Evolutionary conservation across 2,113 vertebrate species (phyloP).

Genomic region (Apteryx mantelli): DNA sequence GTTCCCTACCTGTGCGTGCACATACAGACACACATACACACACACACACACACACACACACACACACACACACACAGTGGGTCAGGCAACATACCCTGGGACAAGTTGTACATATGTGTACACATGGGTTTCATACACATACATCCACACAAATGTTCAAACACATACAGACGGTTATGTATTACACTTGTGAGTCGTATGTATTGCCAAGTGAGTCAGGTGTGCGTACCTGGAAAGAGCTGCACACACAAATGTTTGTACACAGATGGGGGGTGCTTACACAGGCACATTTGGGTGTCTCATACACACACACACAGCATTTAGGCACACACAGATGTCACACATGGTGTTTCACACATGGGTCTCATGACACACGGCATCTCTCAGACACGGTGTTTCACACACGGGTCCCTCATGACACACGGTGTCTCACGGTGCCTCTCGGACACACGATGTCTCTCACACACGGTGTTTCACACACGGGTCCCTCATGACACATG

Average conservation of each 20-base stretch:
- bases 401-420: not conserved
- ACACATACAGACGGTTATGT: not conserved
- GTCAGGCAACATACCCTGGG: not conserved
- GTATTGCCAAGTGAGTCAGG: not conserved
- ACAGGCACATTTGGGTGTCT: not conserved
- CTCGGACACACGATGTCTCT: rapidly evolving
- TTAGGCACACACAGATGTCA: no score
- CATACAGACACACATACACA: not conserved
- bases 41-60: no score
- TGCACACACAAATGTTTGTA: not conserved
- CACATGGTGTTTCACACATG: no score
- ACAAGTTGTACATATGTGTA: rapidly evolving
- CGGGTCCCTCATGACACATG: not conserved
- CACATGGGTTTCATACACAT: not conserved
- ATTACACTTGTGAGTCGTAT: not conserved
- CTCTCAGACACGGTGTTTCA: no score
- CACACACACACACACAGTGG: not conserved
- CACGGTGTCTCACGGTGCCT: rapidly evolving
- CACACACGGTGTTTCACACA: not conserved
- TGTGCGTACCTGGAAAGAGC: not conserved
- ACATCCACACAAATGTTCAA: not conserved
- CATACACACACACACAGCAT: not conserved
- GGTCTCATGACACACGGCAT: no score
- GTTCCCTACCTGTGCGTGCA: not conserved
- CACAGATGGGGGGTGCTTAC: not conserved